Conservation (phyloP, 2,797 vertebrate species). For the Notamacropus eugenii region DNA sequence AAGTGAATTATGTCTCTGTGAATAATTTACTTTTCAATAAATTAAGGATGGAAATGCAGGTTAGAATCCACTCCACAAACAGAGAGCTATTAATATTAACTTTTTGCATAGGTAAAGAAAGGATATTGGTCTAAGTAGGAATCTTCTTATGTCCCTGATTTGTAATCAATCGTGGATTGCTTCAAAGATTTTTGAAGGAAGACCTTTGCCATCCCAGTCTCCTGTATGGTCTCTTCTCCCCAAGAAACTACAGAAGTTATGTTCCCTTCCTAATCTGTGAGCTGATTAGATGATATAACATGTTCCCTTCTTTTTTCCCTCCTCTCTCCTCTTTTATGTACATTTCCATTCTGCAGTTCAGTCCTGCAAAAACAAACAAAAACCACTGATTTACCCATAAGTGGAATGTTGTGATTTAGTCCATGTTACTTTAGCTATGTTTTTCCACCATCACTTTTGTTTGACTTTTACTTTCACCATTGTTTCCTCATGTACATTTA, state of each 20-base stretch:
- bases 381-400: neutral
- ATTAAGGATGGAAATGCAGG: slow-evolving; percentile 40
- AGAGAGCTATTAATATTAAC: slow-evolving; percentile 67
- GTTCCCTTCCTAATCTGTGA: neutral
- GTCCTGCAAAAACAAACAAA: neutral
- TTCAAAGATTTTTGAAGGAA: neutral
- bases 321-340: neutral
- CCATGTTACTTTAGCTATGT: neutral
- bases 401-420: neutral
- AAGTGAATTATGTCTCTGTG: slow-evolving; percentile 59
- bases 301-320: neutral
- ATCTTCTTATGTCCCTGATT: neutral
- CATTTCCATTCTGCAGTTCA: neutral
- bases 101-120: slow-evolving; percentile 45
- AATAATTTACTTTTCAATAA: slow-evolving; percentile 59
- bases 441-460: neutral
- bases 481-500: neutral
- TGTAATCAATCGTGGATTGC: neutral
- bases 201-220: neutral
- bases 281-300: neutral
- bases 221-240: neutral
- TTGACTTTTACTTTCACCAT: neutral
- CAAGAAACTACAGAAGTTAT: neutral
- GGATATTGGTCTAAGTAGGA: neutral
- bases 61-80: neutral